Evolutionary conservation across 2,113 vertebrate genomes (phyloP).

Genomic region (Hypanus sabinus): DNA sequence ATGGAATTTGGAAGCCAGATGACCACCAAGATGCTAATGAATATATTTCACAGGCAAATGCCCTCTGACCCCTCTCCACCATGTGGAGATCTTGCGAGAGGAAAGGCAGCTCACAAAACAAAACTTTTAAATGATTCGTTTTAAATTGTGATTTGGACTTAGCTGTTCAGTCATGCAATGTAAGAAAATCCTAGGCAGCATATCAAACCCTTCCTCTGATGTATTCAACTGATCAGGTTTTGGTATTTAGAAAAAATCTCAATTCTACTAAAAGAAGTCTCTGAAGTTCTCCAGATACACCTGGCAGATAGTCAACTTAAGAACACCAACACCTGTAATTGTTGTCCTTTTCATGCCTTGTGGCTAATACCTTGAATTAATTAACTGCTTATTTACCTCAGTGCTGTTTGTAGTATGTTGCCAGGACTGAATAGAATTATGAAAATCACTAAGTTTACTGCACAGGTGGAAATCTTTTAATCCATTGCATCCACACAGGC

Average conservation of each 20-base stretch:
- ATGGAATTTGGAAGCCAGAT: neutral
- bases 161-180: neutral
- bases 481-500: no score
- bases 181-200: neutral
- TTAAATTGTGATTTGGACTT: neutral
- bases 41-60: neutral
- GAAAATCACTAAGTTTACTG: no score
- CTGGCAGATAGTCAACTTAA: neutral
- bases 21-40: neutral
- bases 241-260: neutral
- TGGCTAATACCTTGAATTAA: neutral
- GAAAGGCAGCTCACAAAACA: neutral
- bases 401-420: neutral
- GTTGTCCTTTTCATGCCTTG: no score
- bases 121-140: neutral
- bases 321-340: neutral
- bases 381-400: neutral
- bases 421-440: neutral
- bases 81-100: neutral
- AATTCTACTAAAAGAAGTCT: neutral
- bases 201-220: neutral
- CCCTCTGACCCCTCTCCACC: neutral
- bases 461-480: no score
- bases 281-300: neutral
- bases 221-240: neutral